phyloP scores from a whole-genome alignment of 2,888 invertebrate species.

The Adineta ricciae region DNA sequence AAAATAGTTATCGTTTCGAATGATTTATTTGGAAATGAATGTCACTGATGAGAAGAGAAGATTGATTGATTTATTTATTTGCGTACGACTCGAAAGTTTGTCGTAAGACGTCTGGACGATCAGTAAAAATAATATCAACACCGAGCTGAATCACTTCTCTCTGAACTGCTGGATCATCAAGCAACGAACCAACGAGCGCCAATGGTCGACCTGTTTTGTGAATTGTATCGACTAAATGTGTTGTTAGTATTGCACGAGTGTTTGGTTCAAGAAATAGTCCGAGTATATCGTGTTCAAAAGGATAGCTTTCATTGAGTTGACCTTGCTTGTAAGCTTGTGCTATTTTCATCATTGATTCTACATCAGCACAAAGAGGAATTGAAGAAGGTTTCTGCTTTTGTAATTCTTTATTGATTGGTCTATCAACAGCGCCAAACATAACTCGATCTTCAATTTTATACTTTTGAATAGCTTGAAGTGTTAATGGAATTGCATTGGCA shows the following conservation, averaged over 20 bases:
- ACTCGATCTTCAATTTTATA: neutral
- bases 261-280: neutral
- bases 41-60: no score
- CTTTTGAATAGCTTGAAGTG: neutral
- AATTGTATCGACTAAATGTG: neutral
- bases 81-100: neutral
- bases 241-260: neutral
- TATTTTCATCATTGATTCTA: neutral
- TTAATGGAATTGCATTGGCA: neutral
- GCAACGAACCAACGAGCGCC: neutral
- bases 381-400: neutral
- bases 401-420: neutral
- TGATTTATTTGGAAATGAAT: no score
- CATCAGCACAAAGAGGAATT: slow-evolving; percentile 2
- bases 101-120: neutral
- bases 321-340: neutral
- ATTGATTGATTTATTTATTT: no score
- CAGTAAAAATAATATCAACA: neutral
- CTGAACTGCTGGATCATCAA: neutral
- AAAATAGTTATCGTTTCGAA: no score
- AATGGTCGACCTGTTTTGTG: neutral
- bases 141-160: neutral
- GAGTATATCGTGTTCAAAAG: neutral
- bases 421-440: neutral
- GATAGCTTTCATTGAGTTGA: neutral